Evolutionary conservation across 2,888 invertebrate genomes (phyloP), one percentile per base, ranked within the genome.

Genomic region (Folsomia candida): DNA sequence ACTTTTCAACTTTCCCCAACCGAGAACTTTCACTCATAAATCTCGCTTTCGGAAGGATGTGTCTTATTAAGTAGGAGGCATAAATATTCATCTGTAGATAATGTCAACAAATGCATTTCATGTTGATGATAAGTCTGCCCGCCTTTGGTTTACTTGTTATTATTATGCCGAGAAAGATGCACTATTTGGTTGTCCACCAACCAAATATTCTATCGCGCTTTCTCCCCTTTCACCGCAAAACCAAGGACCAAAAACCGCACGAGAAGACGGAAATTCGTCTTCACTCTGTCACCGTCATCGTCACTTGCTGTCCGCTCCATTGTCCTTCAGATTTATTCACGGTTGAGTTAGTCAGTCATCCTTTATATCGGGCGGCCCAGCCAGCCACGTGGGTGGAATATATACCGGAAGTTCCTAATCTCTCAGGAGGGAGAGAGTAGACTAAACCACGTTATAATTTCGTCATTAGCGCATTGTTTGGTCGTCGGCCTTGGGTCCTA

Each of bases 1-100:
- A 14, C 6, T 54, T 14, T 20, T 22, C 54, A 54, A n/a, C 54
- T 54, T 54, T 54, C 54, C 4, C 54, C 54, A n/a, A 22, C 6
- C 4, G 22, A 6, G 18, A 22, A 54, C 54, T 54, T 54, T 54
- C 54, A 54, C 54, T 54, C 54, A 54, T 54, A 54, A 54, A 54
- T 54, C 54, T 54, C 54, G 54, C 22, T 20, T 54, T 18, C 18
- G 54, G 54, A 54, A 54, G 22, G 54, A 54, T 22, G 54, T 54
- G 18, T 54, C 18, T 54, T 54, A 54, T 54, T 54, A 54, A 20
- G n/a, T n/a, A n/a, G n/a, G 54, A 54, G 22, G 54, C 54, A 54
- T 54, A 54, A 54, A 54, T 54, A 54, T 54, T 54, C 54, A 54
- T 54, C 54, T 54, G 6, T 6, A 54, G 54, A 54, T 54, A 54